Conservation (phyloP, 2,797 vertebrate species). For the Cottoperca gobio region DNA sequence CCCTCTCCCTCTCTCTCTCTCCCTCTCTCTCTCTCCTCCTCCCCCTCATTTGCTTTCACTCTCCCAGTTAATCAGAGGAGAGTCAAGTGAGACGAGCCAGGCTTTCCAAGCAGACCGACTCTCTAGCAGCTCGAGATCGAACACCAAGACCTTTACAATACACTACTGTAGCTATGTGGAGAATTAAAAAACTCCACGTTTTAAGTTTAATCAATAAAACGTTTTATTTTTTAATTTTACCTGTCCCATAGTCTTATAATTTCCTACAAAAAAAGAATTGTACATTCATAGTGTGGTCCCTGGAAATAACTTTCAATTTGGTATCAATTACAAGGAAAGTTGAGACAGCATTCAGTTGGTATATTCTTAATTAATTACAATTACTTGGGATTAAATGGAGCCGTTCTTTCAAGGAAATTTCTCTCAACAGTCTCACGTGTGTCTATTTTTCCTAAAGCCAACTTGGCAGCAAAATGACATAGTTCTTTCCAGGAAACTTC, state of each 20-base stretch:
- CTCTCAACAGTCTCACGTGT: not conserved
- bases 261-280: not conserved
- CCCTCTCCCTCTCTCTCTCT: no score
- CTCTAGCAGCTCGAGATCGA: constrained; percentile 31
- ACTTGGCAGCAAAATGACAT: not conserved
- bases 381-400: not conserved
- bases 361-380: not conserved
- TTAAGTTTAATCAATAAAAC: not conserved
- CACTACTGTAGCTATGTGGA: constrained; percentile 1
- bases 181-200: constrained; percentile 10
- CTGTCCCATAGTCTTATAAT: not conserved
- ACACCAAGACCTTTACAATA: constrained; percentile 17
- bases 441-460: not conserved
- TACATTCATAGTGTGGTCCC: not conserved
- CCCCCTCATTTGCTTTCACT: constrained; percentile 57
- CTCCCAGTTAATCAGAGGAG: constrained; percentile 70
- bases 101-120: constrained; percentile 40
- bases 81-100: constrained; percentile 65
- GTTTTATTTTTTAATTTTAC: not conserved
- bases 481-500: constrained; percentile 4
- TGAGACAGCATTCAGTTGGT: not conserved
- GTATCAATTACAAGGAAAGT: not conserved
- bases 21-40: constrained; percentile 20
- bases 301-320: not conserved
- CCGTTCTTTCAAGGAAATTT: not conserved